These are phyloP conservation scores for Drosophila cracens DNA, from an alignment of 2,888 invertebrate species.

Conservation along the genomic window DNA sequence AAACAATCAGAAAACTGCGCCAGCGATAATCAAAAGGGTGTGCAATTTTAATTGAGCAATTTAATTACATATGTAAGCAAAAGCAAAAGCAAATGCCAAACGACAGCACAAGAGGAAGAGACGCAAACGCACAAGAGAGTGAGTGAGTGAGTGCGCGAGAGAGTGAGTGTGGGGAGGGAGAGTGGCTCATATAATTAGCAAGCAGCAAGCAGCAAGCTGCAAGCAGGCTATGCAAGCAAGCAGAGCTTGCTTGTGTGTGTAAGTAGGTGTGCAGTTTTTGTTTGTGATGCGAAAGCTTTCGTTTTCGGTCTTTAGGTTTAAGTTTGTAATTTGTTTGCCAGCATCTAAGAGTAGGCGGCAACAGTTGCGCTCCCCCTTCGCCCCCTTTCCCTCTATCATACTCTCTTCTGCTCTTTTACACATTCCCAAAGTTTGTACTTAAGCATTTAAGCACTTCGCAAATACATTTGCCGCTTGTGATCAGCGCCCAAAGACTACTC, in stretches of 20 bases:
- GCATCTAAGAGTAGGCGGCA: slow-evolving; percentile 63
- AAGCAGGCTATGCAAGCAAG: slow-evolving; percentile 14
- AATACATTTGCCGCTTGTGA: not conserved
- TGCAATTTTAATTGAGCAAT: slow-evolving; percentile 85
- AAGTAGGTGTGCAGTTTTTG: slow-evolving; percentile 37
- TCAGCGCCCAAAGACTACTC: not conserved
- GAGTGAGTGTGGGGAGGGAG: slow-evolving; percentile 8
- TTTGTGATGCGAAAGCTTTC: slow-evolving; percentile 52
- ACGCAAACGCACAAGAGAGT: not conserved
- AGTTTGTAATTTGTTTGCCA: slow-evolving; percentile 75
- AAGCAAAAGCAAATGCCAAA: slow-evolving; percentile 70
- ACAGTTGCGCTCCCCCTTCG: slow-evolving; percentile 33
- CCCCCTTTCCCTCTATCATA: not conserved
- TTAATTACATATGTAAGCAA: slow-evolving; percentile 83
- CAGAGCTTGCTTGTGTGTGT: slow-evolving; percentile 13
- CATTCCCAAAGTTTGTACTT: slow-evolving; percentile 11
- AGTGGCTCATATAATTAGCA: slow-evolving; percentile 67
- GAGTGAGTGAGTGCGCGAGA: slow-evolving; percentile 9
- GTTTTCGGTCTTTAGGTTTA: slow-evolving; percentile 67
- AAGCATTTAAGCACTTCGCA: slow-evolving; percentile 2
- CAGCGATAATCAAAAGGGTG: slow-evolving; percentile 84
- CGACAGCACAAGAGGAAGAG: slow-evolving; percentile 22
- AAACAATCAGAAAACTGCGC: slow-evolving; percentile 45
- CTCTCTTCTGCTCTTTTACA: not conserved
- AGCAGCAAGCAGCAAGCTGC: slow-evolving; percentile 49